Conservation (phyloP, 2,113 vertebrate genomes). For the Pleuronectes platessa region DNA sequence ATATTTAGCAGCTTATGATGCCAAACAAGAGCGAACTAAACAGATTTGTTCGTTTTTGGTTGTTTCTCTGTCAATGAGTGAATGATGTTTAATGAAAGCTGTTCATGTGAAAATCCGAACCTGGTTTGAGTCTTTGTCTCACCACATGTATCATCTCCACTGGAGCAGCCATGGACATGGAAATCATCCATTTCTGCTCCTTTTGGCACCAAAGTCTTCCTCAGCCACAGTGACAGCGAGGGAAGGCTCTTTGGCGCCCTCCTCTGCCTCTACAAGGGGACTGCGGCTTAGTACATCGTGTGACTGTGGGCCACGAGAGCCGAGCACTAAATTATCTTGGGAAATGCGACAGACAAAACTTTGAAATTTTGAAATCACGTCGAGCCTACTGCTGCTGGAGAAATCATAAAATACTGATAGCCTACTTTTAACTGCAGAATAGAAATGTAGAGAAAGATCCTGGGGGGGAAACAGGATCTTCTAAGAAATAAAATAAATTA, state of each 20-base stretch:
- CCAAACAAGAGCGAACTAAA: neutral
- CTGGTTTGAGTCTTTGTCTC: neutral
- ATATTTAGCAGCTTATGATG: neutral
- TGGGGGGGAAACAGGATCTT: neutral
- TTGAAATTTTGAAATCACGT: neutral
- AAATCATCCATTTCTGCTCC: slow-evolving; percentile 28
- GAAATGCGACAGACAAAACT: neutral
- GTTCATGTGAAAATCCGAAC: neutral
- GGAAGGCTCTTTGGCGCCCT: slow-evolving; percentile 59
- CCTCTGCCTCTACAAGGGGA: slow-evolving; percentile 22
- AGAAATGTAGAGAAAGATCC: slow-evolving; percentile 1
- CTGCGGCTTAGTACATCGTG: slow-evolving; percentile 11
- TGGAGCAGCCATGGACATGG: slow-evolving; percentile 21
- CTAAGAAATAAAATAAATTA: slow-evolving; percentile 3
- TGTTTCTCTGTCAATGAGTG: neutral
- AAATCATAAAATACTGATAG: slow-evolving; percentile 19
- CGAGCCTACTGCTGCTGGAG: neutral
- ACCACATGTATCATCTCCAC: neutral
- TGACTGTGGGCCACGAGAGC: neutral
- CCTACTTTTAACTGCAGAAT: slow-evolving; percentile 11
- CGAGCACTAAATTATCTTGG: neutral
- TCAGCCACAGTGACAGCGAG: neutral
- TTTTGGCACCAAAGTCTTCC: neutral
- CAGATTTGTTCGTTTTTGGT: neutral
- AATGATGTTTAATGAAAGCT: neutral